Evolutionary conservation across 2,888 invertebrate genomes (phyloP), one percentile per base, ranked within the genome.

Genomic region (Drosophila anomelani): DNA sequence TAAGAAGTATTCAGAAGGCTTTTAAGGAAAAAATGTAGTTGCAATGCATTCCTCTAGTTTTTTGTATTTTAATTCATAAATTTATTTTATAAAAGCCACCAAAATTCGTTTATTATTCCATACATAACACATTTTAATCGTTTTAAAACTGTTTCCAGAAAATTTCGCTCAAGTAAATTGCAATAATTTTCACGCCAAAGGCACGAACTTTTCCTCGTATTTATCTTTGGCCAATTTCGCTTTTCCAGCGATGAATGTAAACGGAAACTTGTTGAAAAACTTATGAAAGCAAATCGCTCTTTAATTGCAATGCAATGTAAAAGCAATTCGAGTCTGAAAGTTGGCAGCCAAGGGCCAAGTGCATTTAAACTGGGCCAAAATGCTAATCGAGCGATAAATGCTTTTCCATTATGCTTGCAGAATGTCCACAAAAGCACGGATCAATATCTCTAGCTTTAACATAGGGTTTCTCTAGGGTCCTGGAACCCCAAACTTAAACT

Each of bases 321-420:
- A 38, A 29, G 38, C 17, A 20, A 54, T 29, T 29, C 10, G 15
- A 54, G 38, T 20, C 15, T 58, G 32, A 26, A 58, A 43, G 32
- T 59, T 43, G 15, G 34, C 17, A 20, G 43, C 5, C 9, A 34
- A 58, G 59, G 10, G 12, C 20, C 20, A 39, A 51, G 20, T 10
- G 60, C 4, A 8, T 15, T 4, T 20, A 38, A 58, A 58, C 32
- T 41, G 32, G 32, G 32, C 32, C 43, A 43, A 43, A 63, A 60
- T 63, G 63, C 46, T 63, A 63, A 63, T 59, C 32, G 61, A 59
- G 23, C 17, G 36, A 13, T 60, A 47, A 63, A 49, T 49, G 34
- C 17, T 49, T 36, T 63, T 26, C 39, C 46, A 47, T 64, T 41
- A 15, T 13, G 47, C 47, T 15, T 5, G 9, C 23, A 39, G 29